Evolutionary conservation across 2,113 vertebrate genomes (phyloP), one percentile per base, ranked within the genome.

Genomic region (Malaclemys terrapin): DNA sequence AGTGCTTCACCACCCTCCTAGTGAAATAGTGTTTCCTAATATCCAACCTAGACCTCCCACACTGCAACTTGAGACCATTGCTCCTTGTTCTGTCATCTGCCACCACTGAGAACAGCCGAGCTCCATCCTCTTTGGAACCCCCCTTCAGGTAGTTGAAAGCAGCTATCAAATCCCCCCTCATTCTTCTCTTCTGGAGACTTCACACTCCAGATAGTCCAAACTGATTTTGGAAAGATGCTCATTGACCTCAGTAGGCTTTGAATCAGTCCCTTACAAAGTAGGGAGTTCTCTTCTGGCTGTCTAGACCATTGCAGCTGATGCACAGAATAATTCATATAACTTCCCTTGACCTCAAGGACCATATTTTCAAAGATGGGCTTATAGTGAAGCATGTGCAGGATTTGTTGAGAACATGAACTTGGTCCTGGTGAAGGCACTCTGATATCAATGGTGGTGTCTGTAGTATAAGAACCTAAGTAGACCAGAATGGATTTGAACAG

Each of bases 391-490:
- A 91, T 29, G 12, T 78, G 14, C 1, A 12, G 10, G 0, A 20
- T 84, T 94, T 80, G 42, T 59, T 87, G 24, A 35, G 50, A 65
- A 25, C 1, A 1, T 11, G 86, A 52, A 13, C 45, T 24, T 24
- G 72, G 24, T 75, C 72, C 24, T 25, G 38, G 29, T 75, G 53
- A 69, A 86, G 49, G 69, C 59, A 14, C 31, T 0, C 4, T 1
- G 5, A 0, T 45, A 42, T 27, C 0, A 1, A 1, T 29, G 45
- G 42, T 6, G 0, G 0, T 0, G 0, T 47, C 62, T 0, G 1
- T 0, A 35, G 2, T 38, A 9, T 47, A 42, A 13, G 4, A 1
- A 38, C 27, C 49, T 12, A 1, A 0, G 42, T 31, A 75, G 24
- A 78, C 85, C 38, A 53, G 35, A 53, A 42, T 57, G 38, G 38